phyloP scores from a whole-genome alignment of 1,140 invertebrate species.

The Rhynchophorus ferrugineus region DNA sequence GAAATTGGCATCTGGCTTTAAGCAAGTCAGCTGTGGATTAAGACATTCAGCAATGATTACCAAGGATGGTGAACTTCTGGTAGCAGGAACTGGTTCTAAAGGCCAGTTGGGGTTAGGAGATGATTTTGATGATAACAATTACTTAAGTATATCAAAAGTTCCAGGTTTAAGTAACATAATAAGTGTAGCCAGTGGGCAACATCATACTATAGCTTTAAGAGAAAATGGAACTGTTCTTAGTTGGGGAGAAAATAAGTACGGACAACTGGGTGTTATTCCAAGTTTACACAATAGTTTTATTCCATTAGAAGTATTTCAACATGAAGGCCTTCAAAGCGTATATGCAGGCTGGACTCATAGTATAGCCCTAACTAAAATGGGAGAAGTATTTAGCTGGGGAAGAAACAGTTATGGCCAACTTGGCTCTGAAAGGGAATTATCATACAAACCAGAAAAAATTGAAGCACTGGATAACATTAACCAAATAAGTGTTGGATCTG shows the following conservation, averaged over 20 bases:
- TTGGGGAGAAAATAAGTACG: slow-evolving; percentile 70
- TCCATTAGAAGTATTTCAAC: slow-evolving; percentile 42
- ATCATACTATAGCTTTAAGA: slow-evolving; percentile 59
- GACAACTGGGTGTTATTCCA: slow-evolving; percentile 54
- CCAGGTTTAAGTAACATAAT: slow-evolving; percentile 46
- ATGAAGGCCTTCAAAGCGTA: slow-evolving; percentile 43
- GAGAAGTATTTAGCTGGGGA: slow-evolving; percentile 63
- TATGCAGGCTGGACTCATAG: slow-evolving; percentile 70
- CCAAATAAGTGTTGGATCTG: slow-evolving; percentile 63
- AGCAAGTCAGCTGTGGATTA: slow-evolving; percentile 51
- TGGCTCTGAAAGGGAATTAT: slow-evolving; percentile 38
- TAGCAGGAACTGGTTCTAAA: slow-evolving; percentile 54
- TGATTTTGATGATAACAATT: slow-evolving; percentile 45
- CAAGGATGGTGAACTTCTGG: slow-evolving; percentile 50
- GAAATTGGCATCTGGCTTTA: slow-evolving; percentile 36
- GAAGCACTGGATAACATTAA: slow-evolving; percentile 41
- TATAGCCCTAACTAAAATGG: slow-evolving; percentile 50
- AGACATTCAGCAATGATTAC: slow-evolving; percentile 62
- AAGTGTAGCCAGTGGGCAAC: slow-evolving; percentile 61
- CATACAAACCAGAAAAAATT: slow-evolving; percentile 34
- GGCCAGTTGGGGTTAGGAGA: slow-evolving; percentile 56
- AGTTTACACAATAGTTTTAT: slow-evolving; percentile 45
- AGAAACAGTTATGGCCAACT: slow-evolving; percentile 75
- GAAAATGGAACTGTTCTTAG: slow-evolving; percentile 50
- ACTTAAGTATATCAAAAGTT: slow-evolving; percentile 46